Base-by-base conservation (phyloP, 2,797 vertebrate genomes). In the Poeciliopsis paucimaculata region DNA sequence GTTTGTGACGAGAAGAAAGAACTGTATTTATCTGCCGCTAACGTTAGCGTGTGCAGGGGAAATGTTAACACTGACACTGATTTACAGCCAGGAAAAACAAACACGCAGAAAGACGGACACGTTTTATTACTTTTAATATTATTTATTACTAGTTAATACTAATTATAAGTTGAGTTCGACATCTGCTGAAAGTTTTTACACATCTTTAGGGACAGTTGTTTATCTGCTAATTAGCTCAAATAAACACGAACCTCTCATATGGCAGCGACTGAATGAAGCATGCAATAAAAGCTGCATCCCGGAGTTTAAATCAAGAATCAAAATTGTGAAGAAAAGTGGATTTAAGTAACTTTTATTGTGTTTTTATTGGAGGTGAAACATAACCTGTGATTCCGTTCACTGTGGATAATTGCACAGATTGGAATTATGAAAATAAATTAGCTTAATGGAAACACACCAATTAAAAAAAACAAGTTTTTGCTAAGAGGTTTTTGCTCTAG, bases 101-200 rank as follows among this genome's bases (percentile, higher is more conserved):
- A 43, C 3, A 45, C n/a, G 31, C 20, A 34, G 55, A 5, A 41
- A 66, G 36, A 71, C 6, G 23, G 2, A 46, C 16, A 11, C 26
- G 26, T 78, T 82, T 62, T 0, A 75, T 77, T 77, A 82, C 81
- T 74, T 72, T 68, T 15, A 89, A 90, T 85, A 82, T 84, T 84
- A 85, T 18, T 20, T 51, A 57, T 79, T 73, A n/a, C 3, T 16
- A 86, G 78, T 75, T 1, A 76, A 28, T 55, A 55, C 68, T 43
- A 51, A 2, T 8, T 51, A 23, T 51, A 20, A 49, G 18, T 23
- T 45, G 4, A 34, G 28, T 49, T 73, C 47, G 23, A 23, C 47
- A 34, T 49, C 28, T 51, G 28, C 7, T 34, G 5, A 5, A 49
- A 20, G 26, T 66, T 41, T 39, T 36, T 39, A 34, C 13, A n/a